phyloP scores from a whole-genome alignment of 2,888 invertebrate species.

The Lepidochitona cinerea region DNA sequence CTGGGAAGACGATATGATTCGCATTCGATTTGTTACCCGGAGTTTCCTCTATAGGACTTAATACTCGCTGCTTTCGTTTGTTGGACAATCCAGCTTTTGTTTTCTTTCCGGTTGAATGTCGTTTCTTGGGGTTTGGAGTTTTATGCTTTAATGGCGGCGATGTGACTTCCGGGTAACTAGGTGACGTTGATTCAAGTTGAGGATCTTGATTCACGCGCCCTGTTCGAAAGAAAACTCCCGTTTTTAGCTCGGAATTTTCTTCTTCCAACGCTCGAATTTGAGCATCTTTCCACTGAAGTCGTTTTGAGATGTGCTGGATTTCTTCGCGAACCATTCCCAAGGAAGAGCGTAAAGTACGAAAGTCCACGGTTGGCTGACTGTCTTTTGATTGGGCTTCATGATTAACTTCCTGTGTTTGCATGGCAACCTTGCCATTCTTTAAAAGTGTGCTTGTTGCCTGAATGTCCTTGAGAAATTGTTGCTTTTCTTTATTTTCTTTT shows the following conservation, averaged over 20 bases:
- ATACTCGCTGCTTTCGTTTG: background rate
- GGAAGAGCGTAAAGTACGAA: background rate
- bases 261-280: background rate
- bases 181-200: background rate
- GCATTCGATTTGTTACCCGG: background rate
- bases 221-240: background rate
- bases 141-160: background rate
- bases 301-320: background rate
- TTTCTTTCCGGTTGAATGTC: background rate
- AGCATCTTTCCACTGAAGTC: slow-evolving; percentile 2
- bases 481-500: background rate
- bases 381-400: background rate
- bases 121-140: background rate
- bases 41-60: background rate
- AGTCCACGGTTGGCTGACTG: background rate
- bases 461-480: background rate
- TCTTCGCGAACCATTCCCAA: background rate
- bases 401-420: background rate
- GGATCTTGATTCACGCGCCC: background rate
- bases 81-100: background rate
- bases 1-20: background rate
- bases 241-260: background rate
- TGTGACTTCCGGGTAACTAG: background rate
- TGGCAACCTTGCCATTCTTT: background rate
- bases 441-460: background rate